A percentile compares a stretch with the other conserved stretches of the same genome.
phyloP scores from a whole-genome alignment of 2,113 vertebrate genomes.

The Uria lomvia region DNA sequence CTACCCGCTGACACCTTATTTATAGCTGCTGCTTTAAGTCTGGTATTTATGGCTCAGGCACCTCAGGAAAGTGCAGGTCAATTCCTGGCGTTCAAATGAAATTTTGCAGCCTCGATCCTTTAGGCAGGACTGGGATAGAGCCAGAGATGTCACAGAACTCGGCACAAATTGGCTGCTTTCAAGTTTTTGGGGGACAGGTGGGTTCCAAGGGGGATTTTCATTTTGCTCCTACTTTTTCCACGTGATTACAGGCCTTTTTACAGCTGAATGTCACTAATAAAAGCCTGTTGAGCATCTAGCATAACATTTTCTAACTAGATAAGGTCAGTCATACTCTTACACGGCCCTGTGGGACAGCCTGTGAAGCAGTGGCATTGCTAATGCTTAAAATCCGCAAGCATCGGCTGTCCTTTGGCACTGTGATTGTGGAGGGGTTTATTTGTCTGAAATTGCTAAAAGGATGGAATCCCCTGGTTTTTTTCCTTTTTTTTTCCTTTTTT shows the following conservation, averaged over 20 bases:
- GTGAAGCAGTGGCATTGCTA: not conserved
- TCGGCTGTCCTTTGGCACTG: not conserved
- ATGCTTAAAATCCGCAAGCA: not conserved
- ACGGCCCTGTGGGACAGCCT: not conserved
- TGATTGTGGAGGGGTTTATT: not conserved
- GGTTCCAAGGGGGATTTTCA: not conserved
- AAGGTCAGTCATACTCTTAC: not conserved
- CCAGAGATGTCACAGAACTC: not conserved
- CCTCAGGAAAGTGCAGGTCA: not conserved
- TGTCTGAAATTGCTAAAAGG: not conserved
- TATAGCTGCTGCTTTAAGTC: not conserved
- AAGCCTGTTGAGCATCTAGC: not conserved
- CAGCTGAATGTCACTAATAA: not conserved
- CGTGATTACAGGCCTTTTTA: not conserved
- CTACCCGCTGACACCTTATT: slow-evolving; percentile 24
- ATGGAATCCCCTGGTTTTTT: not conserved
- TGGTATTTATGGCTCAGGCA: not conserved
- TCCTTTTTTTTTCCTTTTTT: too few relatives aligned
- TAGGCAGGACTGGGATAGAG: not conserved
- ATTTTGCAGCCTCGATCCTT: slow-evolving; percentile 4
- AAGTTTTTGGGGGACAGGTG: not conserved
- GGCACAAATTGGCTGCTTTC: not conserved
- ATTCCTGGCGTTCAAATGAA: not conserved
- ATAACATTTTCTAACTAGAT: not conserved
- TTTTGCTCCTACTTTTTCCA: not conserved